Percentiles rank a stretch among this genome's conserved stretches.
Evolutionary conservation across 2,113 vertebrate genomes (phyloP).

Genomic region (Turdus rufiventris): DNA sequence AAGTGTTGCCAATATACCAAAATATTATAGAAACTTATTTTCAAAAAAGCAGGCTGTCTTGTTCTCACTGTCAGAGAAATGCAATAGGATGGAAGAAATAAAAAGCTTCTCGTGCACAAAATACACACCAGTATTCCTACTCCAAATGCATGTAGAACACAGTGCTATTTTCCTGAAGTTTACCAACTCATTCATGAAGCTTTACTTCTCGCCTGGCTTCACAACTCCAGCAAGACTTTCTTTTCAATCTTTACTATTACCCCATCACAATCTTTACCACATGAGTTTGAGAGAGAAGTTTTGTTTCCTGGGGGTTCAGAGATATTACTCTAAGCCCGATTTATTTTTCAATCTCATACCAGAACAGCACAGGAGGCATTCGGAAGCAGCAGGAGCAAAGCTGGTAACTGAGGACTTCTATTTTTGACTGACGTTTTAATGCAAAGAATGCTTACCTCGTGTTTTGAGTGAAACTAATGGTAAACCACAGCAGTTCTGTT

Average conservation of each 20-base stretch:
- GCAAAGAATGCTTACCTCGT: not conserved
- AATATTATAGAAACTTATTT: not conserved
- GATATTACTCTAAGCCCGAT: not conserved
- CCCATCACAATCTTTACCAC: not conserved
- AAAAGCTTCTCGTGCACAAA: not conserved
- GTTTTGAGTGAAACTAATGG: not conserved
- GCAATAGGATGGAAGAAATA: not conserved
- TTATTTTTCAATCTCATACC: not conserved
- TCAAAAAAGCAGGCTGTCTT: not conserved
- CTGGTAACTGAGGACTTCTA: not conserved
- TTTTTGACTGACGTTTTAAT: not conserved
- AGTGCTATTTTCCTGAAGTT: not conserved
- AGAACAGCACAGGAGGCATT: not conserved
- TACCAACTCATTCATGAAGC: not conserved
- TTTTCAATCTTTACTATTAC: not conserved
- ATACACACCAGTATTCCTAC: not conserved
- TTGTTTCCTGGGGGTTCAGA: not conserved
- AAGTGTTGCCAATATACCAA: not conserved
- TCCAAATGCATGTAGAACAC: not conserved
- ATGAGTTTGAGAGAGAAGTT: not conserved
- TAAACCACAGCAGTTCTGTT: slow-evolving; percentile 10
- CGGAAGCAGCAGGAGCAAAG: not conserved
- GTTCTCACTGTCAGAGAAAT: not conserved
- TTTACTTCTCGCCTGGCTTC: not conserved
- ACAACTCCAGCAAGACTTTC: not conserved